Conservation (phyloP, 2,888 invertebrate genomes). For the Frankliniella intonsa region DNA sequence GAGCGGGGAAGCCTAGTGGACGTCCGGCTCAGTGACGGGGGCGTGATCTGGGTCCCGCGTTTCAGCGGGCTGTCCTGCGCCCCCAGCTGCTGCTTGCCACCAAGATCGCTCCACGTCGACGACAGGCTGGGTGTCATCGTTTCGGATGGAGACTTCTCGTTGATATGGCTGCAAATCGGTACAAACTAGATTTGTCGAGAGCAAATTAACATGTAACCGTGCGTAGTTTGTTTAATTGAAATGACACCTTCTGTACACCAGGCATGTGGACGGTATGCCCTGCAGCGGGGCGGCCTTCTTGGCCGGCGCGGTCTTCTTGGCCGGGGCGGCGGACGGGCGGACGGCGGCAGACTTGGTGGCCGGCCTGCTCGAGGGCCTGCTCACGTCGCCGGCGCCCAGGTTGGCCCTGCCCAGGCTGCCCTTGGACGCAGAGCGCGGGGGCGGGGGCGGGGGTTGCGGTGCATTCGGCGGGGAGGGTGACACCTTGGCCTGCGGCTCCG, state of each 20-base stretch:
- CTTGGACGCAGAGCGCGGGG: neutral
- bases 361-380: neutral
- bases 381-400: slow-evolving; percentile 1
- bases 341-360: neutral
- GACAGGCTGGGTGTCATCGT: neutral
- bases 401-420: neutral
- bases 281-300: neutral
- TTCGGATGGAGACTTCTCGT: slow-evolving; percentile 5
- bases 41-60: neutral
- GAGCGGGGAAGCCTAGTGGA: neutral
- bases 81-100: neutral
- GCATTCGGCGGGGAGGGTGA: neutral
- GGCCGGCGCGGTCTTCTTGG: neutral
- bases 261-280: neutral
- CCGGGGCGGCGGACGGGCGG: neutral
- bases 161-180: neutral
- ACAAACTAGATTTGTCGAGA: too few species aligned
- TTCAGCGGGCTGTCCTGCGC: neutral
- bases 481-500: neutral
- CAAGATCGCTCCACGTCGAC: slow-evolving; percentile 3
- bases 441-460: neutral
- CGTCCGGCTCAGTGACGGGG: neutral
- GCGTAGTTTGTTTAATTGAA: too few species aligned
- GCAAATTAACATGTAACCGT: too few species aligned
- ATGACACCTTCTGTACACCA: neutral